These are phyloP conservation scores for Trypoxylus dichotomus DNA, from an alignment of 1,140 invertebrate species.

Conservation along the genomic window DNA sequence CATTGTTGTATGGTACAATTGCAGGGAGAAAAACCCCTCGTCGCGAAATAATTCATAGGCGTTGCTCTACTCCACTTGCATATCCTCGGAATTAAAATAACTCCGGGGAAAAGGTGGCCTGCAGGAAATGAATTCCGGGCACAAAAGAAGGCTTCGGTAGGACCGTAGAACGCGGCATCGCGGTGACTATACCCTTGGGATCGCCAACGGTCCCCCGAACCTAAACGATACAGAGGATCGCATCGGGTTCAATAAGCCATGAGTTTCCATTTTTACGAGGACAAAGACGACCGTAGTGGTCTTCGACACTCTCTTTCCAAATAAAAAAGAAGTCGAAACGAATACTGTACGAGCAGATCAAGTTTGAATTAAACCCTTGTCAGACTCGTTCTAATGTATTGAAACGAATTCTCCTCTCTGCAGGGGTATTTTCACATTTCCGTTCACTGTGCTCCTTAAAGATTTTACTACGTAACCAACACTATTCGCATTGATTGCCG, in stretches of 20 bases:
- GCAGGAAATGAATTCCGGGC: constrained; percentile 20
- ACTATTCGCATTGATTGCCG: no score
- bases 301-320: constrained; percentile 9
- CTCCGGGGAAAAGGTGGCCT: constrained; percentile 22
- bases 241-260: constrained; percentile 18
- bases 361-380: constrained; percentile 14
- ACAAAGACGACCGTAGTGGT: constrained; percentile 6
- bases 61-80: background rate
- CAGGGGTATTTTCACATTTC: no score
- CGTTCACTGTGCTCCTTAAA: no score
- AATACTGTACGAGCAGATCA: background rate
- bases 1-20: constrained; percentile 22
- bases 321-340: background rate
- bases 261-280: constrained; percentile 19
- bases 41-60: constrained; percentile 10
- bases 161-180: background rate
- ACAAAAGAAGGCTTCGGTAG: constrained; percentile 8
- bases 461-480: no score
- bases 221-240: constrained; percentile 18
- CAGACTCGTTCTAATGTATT: background rate
- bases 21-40: background rate
- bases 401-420: background rate
- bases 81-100: constrained; percentile 24
- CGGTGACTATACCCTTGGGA: constrained; percentile 15
- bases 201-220: constrained; percentile 12